Evolutionary conservation across 2,888 invertebrate species (phyloP), one percentile per base, ranked within the genome.

Genomic region (Odontocerum albicorne): DNA sequence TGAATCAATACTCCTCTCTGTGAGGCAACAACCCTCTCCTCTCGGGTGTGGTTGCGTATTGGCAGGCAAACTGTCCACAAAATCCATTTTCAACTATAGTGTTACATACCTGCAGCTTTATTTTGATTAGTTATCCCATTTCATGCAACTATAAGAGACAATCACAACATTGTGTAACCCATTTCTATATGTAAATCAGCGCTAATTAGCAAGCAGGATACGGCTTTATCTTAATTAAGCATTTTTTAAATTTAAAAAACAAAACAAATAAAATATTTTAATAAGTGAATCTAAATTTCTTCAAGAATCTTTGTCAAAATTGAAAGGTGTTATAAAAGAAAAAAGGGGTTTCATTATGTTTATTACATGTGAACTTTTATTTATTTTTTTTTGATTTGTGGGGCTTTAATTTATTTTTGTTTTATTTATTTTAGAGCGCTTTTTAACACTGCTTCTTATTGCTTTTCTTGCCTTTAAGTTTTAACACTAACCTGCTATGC

Each of bases 61-160:
- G 22, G 38, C 32, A 45, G 40, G 47, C 44, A 52, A 47, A 47
- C 49, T 35, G 46, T 51, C n/a, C n/a, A n/a, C n/a, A n/a, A n/a
- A n/a, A n/a, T n/a, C n/a, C n/a, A n/a, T n/a, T n/a, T n/a, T n/a
- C 52, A 59, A 21, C 53, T 43, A 31, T 43, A 36, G 21, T 21
- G 31, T 42, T 57, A 32, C 47, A 42, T 33, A 46, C 54, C 38
- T 38, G 38, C 45, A 44, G 47, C 49, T 32, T 36, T 52, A 45
- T 31, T 31, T 43, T 16, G 15, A 43, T 16, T 16, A 31, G 16
- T 38, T 38, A 38, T 15, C 16, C 31, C 43, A 43, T 17, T 31
- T 43, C 31, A 43, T 43, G 43, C 43, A 43, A 31, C 13, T 20
- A 17, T 43, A 31, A 4, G n/a, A 31, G 32, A 43, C 32, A 27